These are phyloP conservation scores for Bothrops jararaca DNA, from an alignment of 2,113 vertebrate genomes.

Conservation along the genomic window DNA sequence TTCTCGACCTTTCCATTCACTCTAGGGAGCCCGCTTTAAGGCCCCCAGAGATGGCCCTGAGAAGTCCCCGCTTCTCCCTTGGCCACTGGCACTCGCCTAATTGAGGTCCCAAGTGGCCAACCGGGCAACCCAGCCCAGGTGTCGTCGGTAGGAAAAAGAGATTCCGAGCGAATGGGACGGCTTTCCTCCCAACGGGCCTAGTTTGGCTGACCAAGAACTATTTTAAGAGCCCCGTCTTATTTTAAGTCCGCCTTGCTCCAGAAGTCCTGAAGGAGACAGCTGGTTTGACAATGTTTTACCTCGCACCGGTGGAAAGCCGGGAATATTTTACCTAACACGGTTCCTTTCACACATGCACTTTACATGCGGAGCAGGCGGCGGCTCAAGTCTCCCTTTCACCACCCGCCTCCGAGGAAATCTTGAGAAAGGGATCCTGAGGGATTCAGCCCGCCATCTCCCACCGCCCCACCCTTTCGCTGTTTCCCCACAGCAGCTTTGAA, in stretches of 20 bases:
- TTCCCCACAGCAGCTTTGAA: neutral
- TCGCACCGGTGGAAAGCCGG: neutral
- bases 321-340: neutral
- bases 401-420: neutral
- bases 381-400: neutral
- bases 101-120: neutral
- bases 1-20: neutral
- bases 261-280: neutral
- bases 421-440: neutral
- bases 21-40: slow-evolving; percentile 21
- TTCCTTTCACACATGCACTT: neutral
- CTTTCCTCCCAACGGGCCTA: neutral
- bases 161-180: neutral
- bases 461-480: neutral
- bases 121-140: neutral
- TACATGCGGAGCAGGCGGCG: neutral
- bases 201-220: neutral
- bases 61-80: neutral
- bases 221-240: neutral
- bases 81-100: neutral
- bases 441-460: neutral
- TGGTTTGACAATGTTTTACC: neutral
- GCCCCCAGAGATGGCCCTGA: neutral
- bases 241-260: neutral
- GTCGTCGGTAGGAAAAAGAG: neutral